Percentiles rank a stretch among this genome's conserved stretches.
Evolutionary conservation across 1,140 invertebrate genomes (phyloP).

Genomic region (Aphelinus atriplicis): DNA sequence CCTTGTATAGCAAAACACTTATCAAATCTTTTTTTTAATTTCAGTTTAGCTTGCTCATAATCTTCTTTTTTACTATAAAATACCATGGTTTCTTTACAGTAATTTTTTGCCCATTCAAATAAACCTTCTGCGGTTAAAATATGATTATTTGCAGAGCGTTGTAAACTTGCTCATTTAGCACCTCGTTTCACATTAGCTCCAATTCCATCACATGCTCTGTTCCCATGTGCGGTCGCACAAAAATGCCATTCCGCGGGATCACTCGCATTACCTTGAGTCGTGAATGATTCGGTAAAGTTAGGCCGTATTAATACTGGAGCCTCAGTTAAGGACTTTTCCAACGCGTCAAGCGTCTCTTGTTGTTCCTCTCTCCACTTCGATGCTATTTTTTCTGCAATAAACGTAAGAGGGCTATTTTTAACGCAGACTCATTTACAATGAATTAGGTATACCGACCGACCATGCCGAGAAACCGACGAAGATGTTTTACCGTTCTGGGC

Average conservation of each 20-base stretch:
- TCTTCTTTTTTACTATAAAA: no score
- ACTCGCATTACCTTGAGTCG: not conserved
- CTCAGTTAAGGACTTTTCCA: not conserved
- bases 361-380: not conserved
- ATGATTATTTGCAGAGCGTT: no score
- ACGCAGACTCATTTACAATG: not conserved
- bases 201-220: no score
- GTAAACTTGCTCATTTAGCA: no score
- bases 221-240: no score
- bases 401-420: not conserved
- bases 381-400: not conserved
- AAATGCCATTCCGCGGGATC: not conserved
- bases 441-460: constrained; percentile 24
- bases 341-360: not conserved
- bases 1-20: no score
- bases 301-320: not conserved
- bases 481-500: constrained; percentile 43
- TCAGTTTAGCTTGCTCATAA: no score
- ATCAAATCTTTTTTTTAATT: no score
- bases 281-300: not conserved
- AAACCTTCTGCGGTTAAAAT: no score
- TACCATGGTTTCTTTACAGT: no score
- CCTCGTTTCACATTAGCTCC: no score
- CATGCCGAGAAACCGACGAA: constrained; percentile 57
- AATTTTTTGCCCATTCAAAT: no score